Evolutionary conservation across 2,797 vertebrate genomes (phyloP).

Genomic region (Phalloptychus januarius): DNA sequence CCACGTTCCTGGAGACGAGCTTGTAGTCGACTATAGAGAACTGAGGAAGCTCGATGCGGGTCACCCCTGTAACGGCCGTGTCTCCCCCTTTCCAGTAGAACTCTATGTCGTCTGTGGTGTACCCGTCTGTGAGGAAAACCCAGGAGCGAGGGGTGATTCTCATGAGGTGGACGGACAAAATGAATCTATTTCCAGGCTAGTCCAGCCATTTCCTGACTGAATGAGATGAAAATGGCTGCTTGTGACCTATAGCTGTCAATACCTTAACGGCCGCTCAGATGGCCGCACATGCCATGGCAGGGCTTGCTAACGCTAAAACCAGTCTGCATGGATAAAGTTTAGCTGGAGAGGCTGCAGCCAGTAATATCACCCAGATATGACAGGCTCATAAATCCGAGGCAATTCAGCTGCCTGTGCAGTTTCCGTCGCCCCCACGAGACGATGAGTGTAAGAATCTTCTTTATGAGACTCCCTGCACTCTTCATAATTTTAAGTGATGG

Average conservation of each 20-base stretch:
- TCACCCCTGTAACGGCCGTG: constrained; percentile 91
- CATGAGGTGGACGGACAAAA: constrained; percentile 11
- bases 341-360: constrained; percentile 17
- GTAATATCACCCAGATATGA: constrained; percentile 46
- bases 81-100: constrained; percentile 98
- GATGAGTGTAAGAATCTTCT: constrained; percentile 43
- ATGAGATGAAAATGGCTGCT: constrained; percentile 45
- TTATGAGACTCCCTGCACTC: constrained; percentile 41
- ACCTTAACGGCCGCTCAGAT: constrained; percentile 38
- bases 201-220: constrained; percentile 48
- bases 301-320: constrained; percentile 16
- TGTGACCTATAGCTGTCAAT: constrained; percentile 26
- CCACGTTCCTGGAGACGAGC: constrained; percentile 95
- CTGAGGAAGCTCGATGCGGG: constrained; percentile 95
- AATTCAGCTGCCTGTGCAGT: constrained; percentile 54
- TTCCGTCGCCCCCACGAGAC: constrained; percentile 36
- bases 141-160: background rate
- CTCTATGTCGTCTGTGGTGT: constrained; percentile 97
- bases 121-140: constrained; percentile 85
- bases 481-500: constrained; percentile 56
- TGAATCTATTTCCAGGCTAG: constrained; percentile 26
- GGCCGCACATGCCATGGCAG: constrained; percentile 26
- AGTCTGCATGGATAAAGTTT: constrained; percentile 24
- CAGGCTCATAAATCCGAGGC: constrained; percentile 61
- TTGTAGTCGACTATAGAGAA: constrained; percentile 97